phyloP scores from a whole-genome alignment of 2,888 invertebrate species.

The Spilarctia lutea region DNA sequence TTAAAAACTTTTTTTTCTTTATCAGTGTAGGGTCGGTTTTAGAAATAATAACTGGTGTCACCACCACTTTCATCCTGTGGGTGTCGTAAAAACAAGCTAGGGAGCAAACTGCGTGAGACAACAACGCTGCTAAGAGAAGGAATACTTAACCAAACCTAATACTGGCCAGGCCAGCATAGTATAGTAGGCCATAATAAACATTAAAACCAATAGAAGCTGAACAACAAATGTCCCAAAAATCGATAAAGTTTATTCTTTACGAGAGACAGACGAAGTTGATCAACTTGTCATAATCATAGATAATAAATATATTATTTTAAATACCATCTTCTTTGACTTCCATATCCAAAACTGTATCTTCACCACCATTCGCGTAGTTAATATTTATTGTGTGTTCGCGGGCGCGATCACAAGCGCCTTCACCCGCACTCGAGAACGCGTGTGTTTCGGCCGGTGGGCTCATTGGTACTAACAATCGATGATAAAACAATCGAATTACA shows the following conservation, averaged over 20 bases:
- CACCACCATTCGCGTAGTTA: slow-evolving; percentile 18
- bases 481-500: slow-evolving; percentile 7
- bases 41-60: no score
- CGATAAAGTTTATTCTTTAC: slow-evolving; percentile 1
- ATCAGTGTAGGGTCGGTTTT: no score
- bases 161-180: no score
- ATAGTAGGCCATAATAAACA: no score
- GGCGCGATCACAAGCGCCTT: slow-evolving; percentile 13
- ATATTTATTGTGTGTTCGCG: slow-evolving; percentile 23
- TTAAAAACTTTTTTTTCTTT: no score
- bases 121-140: no score
- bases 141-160: no score
- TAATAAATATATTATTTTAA: slow-evolving; percentile 10
- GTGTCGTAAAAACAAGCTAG: no score
- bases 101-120: no score
- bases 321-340: slow-evolving; percentile 14
- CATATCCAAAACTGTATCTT: slow-evolving; percentile 20
- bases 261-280: neutral
- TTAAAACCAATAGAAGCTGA: no score
- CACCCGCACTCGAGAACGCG: slow-evolving; percentile 18
- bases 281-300: neutral
- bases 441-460: slow-evolving; percentile 27
- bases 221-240: no score
- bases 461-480: slow-evolving; percentile 26
- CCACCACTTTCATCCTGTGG: no score